Evolutionary conservation across 2,888 invertebrate genomes (phyloP).

Genomic region (Actias luna): DNA sequence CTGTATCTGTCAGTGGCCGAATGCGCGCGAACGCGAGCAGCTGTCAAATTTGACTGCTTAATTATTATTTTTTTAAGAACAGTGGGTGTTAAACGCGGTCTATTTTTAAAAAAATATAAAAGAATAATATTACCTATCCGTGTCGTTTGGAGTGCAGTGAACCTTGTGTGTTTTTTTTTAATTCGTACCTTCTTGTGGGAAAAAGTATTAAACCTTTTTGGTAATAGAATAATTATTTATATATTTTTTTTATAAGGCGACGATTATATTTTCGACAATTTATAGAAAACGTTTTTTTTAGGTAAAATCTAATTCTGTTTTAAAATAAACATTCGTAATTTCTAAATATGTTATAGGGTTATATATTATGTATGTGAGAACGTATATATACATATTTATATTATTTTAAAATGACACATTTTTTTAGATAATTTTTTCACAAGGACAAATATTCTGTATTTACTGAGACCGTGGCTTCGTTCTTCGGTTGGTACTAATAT

Average conservation of each 20-base stretch:
- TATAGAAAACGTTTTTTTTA: background rate
- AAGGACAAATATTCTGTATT: too few species aligned
- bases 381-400: too few species aligned
- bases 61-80: constrained; percentile 41
- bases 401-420: background rate
- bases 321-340: background rate
- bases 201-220: constrained; percentile 32
- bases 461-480: too few species aligned
- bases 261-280: background rate
- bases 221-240: constrained; percentile 7
- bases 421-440: background rate
- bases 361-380: too few species aligned
- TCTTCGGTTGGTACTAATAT: too few species aligned
- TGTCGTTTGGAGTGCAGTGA: constrained; percentile 67
- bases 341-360: background rate
- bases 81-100: constrained; percentile 56
- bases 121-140: constrained; percentile 14
- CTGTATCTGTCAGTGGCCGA: constrained; percentile 50
- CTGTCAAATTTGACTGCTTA: constrained; percentile 34
- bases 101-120: constrained; percentile 47
- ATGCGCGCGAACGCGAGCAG: constrained; percentile 66
- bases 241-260: background rate
- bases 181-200: constrained; percentile 28
- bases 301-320: background rate
- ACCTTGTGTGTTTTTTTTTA: constrained; percentile 36